Conservation (phyloP, 2,888 invertebrate genomes). For the Pollenia amentaria region DNA sequence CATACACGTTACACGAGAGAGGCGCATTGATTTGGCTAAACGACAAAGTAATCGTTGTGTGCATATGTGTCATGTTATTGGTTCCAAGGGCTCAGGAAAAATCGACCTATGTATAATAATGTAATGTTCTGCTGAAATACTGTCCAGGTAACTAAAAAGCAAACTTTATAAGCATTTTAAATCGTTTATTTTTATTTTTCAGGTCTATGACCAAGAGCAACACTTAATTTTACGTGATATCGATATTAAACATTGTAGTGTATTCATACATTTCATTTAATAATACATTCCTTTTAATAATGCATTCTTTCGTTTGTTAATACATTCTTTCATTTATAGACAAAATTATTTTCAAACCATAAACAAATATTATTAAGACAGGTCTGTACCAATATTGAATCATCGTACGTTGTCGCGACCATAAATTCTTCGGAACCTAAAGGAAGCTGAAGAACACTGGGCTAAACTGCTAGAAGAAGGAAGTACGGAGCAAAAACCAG, state of each 20-base stretch:
- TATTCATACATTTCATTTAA: too few species aligned
- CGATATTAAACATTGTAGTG: constrained; percentile 93
- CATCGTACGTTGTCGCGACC: too few species aligned
- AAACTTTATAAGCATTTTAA: background rate
- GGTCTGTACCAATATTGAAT: too few species aligned
- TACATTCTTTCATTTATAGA: too few species aligned
- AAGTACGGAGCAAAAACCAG: too few species aligned
- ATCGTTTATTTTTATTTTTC: background rate
- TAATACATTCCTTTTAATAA: too few species aligned
- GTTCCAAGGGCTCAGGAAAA: constrained; percentile 96
- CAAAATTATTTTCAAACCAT: too few species aligned
- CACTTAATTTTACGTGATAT: constrained; percentile 97
- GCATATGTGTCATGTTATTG: constrained; percentile 98
- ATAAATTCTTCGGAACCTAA: too few species aligned
- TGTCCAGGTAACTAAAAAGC: constrained; percentile 86
- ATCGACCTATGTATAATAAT: constrained; percentile 92
- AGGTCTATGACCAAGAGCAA: constrained; percentile 98
- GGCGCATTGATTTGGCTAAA: constrained; percentile 96
- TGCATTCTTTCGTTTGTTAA: too few species aligned
- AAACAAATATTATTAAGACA: too few species aligned
- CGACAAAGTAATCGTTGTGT: constrained; percentile 98
- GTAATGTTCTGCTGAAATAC: constrained; percentile 90
- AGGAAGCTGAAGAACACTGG: too few species aligned
- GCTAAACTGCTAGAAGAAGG: too few species aligned
- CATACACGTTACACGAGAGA: constrained; percentile 95